Conservation (phyloP, 2,113 vertebrate species). For the Psilopsiagon aymara region DNA sequence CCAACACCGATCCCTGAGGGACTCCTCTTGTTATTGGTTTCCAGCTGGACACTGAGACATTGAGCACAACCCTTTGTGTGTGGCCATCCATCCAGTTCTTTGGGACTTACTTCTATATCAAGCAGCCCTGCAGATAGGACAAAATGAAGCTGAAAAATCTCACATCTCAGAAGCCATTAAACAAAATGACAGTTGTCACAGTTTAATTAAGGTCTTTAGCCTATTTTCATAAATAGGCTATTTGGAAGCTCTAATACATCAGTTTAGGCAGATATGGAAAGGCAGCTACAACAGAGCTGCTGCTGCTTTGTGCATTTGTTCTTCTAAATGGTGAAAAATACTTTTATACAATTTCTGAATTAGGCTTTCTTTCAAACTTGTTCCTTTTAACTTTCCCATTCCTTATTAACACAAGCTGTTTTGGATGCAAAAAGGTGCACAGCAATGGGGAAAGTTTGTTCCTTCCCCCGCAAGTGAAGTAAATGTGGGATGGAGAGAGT, state of each 20-base stretch:
- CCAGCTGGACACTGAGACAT: no score
- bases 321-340: background rate
- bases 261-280: background rate
- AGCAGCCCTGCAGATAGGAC: background rate
- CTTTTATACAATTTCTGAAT: background rate
- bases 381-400: background rate
- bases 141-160: background rate
- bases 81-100: no score
- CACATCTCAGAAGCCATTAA: background rate
- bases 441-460: background rate
- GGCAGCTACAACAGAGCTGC: background rate
- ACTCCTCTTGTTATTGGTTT: no score
- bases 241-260: background rate
- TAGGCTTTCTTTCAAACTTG: background rate
- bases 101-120: background rate
- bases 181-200: background rate
- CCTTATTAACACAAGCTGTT: background rate
- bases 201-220: background rate
- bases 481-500: background rate
- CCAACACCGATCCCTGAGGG: no score
- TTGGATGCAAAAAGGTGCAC: background rate
- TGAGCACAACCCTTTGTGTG: no score
- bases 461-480: background rate
- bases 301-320: background rate
- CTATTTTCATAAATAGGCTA: background rate